phyloP scores from a whole-genome alignment of 2,113 vertebrate species.

The Todiramphus saurophagus region DNA sequence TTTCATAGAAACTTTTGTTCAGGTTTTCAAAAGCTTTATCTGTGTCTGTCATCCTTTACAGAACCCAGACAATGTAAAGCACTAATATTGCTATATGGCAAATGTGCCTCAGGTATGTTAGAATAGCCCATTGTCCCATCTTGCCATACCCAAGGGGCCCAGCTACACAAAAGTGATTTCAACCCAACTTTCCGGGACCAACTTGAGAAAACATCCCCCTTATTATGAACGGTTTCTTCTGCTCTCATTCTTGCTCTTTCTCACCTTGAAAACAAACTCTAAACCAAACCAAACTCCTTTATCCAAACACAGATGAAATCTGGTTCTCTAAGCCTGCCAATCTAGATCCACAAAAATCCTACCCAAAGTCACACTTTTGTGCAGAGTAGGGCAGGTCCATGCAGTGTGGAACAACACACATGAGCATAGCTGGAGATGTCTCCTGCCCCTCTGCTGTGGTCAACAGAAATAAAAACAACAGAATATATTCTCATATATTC shows the following conservation, averaged over 20 bases:
- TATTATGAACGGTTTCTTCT: background rate
- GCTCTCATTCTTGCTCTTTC: background rate
- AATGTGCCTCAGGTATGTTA: background rate
- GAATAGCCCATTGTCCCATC: background rate
- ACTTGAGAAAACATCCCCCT: background rate
- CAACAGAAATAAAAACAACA: background rate
- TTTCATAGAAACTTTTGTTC: background rate
- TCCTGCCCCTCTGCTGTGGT: background rate
- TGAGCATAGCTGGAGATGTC: background rate
- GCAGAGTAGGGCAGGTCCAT: background rate
- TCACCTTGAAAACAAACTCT: background rate
- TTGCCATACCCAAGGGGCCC: background rate
- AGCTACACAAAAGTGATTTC: background rate
- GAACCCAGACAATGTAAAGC: background rate
- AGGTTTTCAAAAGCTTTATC: background rate
- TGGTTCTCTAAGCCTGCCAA: background rate
- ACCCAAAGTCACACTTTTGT: background rate
- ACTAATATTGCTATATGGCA: background rate
- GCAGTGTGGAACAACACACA: background rate
- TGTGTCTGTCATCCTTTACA: background rate
- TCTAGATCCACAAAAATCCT: background rate
- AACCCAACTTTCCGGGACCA: background rate
- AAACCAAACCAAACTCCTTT: background rate
- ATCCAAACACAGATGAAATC: background rate
- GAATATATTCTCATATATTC: background rate